phyloP scores from a whole-genome alignment of 2,113 vertebrate species.

The Meriones unguiculatus region DNA sequence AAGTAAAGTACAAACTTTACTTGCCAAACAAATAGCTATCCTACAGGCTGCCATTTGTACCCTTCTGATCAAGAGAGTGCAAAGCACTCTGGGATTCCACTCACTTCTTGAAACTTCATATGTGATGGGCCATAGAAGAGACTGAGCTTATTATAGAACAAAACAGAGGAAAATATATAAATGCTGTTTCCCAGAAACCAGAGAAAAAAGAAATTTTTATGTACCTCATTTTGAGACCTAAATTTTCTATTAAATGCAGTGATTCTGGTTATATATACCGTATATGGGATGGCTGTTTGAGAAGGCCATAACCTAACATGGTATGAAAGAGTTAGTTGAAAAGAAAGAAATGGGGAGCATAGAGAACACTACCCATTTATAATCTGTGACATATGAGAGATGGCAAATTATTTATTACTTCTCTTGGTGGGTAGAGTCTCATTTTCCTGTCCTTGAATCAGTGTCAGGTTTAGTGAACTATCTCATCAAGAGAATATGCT shows the following conservation, averaged over 20 bases:
- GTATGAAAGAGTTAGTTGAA: not conserved
- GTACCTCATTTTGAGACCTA: not conserved
- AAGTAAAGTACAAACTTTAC: not conserved
- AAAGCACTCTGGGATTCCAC: not conserved
- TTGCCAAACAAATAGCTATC: not conserved
- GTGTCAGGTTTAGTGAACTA: not conserved
- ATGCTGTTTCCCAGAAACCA: not conserved
- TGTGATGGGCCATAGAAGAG: not conserved
- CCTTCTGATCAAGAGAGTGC: not conserved
- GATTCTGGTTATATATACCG: constrained; percentile 10
- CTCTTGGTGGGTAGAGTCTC: not conserved
- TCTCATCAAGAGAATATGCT: not conserved
- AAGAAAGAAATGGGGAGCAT: not conserved
- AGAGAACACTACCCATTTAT: not conserved
- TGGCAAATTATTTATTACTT: constrained; percentile 20
- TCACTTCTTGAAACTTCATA: not conserved
- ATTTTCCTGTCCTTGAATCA: not conserved
- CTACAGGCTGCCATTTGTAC: not conserved
- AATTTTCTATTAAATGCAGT: not conserved
- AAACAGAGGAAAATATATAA: not conserved
- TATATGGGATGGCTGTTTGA: not conserved
- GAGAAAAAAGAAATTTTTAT: not conserved
- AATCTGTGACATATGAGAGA: not conserved
- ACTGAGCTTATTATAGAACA: not conserved
- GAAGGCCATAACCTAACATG: not conserved